A percentile compares a stretch with the other conserved stretches of the same genome.
Evolutionary conservation across 2,888 invertebrate species (phyloP).

Genomic region (Tanytarsus gracilentus): DNA sequence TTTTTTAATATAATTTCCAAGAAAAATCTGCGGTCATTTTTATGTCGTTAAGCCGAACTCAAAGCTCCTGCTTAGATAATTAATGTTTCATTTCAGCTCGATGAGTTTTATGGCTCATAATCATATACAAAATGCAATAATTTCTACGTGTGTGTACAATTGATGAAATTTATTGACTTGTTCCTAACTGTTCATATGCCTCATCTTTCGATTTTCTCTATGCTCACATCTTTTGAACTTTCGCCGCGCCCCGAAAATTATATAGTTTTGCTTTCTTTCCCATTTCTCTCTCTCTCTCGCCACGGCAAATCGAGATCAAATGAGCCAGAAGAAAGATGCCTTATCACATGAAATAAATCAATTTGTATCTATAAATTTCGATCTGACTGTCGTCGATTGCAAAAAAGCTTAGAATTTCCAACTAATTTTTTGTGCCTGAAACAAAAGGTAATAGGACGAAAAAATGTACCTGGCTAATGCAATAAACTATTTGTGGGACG

Average conservation of each 20-base stretch:
- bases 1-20: not conserved
- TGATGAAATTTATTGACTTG: constrained; percentile 8
- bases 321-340: too few species aligned
- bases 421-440: too few species aligned
- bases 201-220: not conserved
- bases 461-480: too few species aligned
- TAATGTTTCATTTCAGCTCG: constrained; percentile 6
- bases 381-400: constrained; percentile 17
- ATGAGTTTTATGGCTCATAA: constrained; percentile 24
- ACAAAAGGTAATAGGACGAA: too few species aligned
- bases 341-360: too few species aligned
- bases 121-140: constrained; percentile 24
- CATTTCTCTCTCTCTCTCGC: too few species aligned
- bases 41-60: too few species aligned
- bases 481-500: too few species aligned
- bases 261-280: too few species aligned
- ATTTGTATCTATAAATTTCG: too few species aligned
- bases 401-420: not conserved
- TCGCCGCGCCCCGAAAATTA: too few species aligned
- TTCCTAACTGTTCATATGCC: not conserved
- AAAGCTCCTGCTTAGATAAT: constrained; percentile 10
- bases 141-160: not conserved
- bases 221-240: not conserved
- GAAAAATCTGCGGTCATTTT: constrained; percentile 9
- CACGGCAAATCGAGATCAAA: too few species aligned